Evolutionary conservation across 2,113 vertebrate genomes (phyloP).

Genomic region (Mormyrus iriodes): DNA sequence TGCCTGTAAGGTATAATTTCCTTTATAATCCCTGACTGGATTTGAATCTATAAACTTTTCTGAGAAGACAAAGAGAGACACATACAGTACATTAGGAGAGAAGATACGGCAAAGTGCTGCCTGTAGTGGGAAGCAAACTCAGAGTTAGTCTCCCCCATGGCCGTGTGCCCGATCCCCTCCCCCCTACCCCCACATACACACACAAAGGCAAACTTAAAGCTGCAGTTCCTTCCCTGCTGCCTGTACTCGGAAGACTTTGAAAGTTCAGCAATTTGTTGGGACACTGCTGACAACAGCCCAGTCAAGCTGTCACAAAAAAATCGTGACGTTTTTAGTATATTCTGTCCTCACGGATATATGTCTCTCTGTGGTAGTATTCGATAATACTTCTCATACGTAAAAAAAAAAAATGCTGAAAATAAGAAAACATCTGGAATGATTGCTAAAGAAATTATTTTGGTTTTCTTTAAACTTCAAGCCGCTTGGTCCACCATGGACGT

Average conservation of each 20-base stretch:
- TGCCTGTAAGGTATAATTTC: background rate
- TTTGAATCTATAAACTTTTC: background rate
- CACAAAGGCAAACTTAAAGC: background rate
- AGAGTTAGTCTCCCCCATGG: background rate
- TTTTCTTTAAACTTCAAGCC: background rate
- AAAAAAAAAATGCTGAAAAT: background rate
- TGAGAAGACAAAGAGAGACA: background rate
- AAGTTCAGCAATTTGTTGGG: background rate
- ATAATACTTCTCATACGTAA: background rate
- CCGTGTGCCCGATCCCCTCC: background rate
- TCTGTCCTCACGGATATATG: background rate
- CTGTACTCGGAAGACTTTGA: constrained; percentile 42
- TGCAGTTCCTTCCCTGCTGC: constrained; percentile 21
- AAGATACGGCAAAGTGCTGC: background rate
- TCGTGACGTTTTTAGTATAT: background rate
- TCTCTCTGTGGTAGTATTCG: background rate
- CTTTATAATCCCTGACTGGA: background rate
- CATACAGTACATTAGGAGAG: background rate
- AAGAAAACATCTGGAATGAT: background rate
- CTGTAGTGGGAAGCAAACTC: background rate
- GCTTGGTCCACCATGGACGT: background rate
- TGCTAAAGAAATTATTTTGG: background rate
- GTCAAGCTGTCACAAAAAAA: background rate
- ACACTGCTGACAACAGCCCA: background rate
- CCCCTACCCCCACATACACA: background rate